Conservation (phyloP, 2,888 invertebrate genomes). For the Lysandra bellargus region DNA sequence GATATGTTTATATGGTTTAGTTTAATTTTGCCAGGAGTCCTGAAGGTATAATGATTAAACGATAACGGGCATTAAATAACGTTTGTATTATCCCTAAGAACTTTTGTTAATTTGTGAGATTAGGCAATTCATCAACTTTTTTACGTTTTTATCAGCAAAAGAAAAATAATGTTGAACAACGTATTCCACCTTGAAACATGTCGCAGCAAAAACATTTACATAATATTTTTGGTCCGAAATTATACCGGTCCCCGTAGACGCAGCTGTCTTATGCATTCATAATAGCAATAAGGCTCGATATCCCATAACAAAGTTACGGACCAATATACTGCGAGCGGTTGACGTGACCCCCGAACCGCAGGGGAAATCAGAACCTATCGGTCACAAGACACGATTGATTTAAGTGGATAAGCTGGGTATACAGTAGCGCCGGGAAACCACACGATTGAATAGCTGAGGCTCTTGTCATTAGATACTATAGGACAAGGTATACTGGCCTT, state of each 20-base stretch:
- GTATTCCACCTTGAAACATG: not conserved
- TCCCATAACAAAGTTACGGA: conserved; percentile 24
- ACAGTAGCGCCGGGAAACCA: not conserved
- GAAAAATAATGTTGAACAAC: not conserved
- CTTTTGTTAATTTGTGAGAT: too few species aligned
- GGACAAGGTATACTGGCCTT: too few species aligned
- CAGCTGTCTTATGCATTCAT: conserved; percentile 15
- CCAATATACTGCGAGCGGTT: conserved; percentile 27
- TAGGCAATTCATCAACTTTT: too few species aligned
- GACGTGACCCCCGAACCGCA: conserved; percentile 31
- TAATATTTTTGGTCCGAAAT: conserved; percentile 9
- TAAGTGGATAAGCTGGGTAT: conserved; percentile 18
- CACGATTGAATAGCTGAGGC: not conserved
- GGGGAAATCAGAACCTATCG: conserved; percentile 37
- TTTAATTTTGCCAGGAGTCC: too few species aligned
- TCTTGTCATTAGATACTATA: not conserved
- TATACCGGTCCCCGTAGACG: not conserved
- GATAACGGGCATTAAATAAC: too few species aligned
- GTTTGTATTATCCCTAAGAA: too few species aligned
- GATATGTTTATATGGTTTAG: too few species aligned
- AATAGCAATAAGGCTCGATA: conserved; percentile 26
- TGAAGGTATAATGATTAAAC: too few species aligned
- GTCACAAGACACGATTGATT: conserved; percentile 19
- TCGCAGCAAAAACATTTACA: conserved; percentile 4
- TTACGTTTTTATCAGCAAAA: not conserved